Evolutionary conservation across 2,888 invertebrate species (phyloP), one percentile per base, ranked within the genome.

Genomic region (Amphimallon solstitiale): DNA sequence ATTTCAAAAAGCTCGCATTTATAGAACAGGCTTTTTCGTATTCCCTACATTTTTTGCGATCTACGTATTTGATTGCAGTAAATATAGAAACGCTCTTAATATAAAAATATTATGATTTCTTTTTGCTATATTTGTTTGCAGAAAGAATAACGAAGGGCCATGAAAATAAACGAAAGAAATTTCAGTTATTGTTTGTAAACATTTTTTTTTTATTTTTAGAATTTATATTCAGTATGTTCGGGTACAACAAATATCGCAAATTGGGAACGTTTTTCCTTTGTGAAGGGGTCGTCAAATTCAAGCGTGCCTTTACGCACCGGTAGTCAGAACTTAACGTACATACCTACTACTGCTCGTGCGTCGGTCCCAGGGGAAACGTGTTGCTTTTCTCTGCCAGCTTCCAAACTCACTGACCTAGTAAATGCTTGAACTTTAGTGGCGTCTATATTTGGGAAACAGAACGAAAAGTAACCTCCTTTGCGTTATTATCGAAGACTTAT

Each of bases 381-480:
- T 23, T 40, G 56, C 56, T 35, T 51, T 51, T 40, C 56, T 40
- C 56, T 17, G 56, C 14, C 56, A 34, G 45, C 37, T 23, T 29
- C 61, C 37, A 38, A 48, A 48, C 21, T 21, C 61, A 38, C 37
- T 48, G 61, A 37, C 61, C 61, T 61, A 61, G 48, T 38, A 48
- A 48, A 19, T 19, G 15, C 23, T 48, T 61, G 37, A 61, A 61
- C 45, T 59, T 59, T 38, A 51, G 12, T 29, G 14, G 17, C 29
- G 38, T 34, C 45, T 59, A 59, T 59, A 59, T 45, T 59, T 46
- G 45, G 45, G 17, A 51, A 23, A 35, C 35, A 35, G 17, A 35
- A 51, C 51, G 51, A 51, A 51, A 51, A 35, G 35, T 51, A 51
- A 49, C 23, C 12, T 12, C 12, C 48, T 49, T 29, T 5, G 29